Conservation (phyloP, 2,888 invertebrate species). For the Hyles lineata region DNA sequence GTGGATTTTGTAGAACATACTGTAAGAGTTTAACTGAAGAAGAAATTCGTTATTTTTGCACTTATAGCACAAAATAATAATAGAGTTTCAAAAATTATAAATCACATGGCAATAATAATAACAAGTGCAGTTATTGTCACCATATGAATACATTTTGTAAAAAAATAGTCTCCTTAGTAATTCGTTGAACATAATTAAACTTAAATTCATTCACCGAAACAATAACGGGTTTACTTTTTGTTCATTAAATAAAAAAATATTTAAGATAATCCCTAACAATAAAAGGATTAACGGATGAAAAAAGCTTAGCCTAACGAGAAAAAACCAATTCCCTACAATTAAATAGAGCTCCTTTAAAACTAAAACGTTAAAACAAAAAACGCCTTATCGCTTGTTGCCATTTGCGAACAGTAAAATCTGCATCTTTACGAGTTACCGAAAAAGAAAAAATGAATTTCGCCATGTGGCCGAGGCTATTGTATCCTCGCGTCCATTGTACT, state of each 20-base stretch:
- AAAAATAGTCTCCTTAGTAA: too few species aligned
- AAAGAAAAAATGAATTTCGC: slow-evolving; percentile 64
- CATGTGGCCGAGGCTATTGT: slow-evolving; percentile 78
- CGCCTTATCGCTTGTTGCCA: slow-evolving; percentile 62
- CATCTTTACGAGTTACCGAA: slow-evolving; percentile 67
- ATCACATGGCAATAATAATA: too few species aligned
- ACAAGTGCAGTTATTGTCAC: too few species aligned
- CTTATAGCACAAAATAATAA: too few species aligned
- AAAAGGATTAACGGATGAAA: slow-evolving; percentile 19
- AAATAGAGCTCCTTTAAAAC: slow-evolving; percentile 12
- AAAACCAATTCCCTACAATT: not conserved
- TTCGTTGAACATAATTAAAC: too few species aligned
- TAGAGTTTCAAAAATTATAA: too few species aligned
- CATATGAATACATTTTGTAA: too few species aligned
- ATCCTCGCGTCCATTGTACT: slow-evolving; percentile 70
- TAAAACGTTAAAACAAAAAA: slow-evolving; percentile 43
- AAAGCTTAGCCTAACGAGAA: not conserved
- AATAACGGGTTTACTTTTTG: not conserved
- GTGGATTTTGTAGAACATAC: too few species aligned
- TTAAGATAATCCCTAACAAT: not conserved
- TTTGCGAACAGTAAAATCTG: slow-evolving; percentile 70
- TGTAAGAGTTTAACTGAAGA: too few species aligned
- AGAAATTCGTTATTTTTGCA: too few species aligned
- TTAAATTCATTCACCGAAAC: not conserved
- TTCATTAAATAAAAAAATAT: not conserved